A percentile compares a stretch with the other conserved stretches of the same genome.
These are phyloP conservation scores for Scarus forsteni DNA, from an alignment of 2,797 vertebrate genomes.

Conservation along the genomic window DNA sequence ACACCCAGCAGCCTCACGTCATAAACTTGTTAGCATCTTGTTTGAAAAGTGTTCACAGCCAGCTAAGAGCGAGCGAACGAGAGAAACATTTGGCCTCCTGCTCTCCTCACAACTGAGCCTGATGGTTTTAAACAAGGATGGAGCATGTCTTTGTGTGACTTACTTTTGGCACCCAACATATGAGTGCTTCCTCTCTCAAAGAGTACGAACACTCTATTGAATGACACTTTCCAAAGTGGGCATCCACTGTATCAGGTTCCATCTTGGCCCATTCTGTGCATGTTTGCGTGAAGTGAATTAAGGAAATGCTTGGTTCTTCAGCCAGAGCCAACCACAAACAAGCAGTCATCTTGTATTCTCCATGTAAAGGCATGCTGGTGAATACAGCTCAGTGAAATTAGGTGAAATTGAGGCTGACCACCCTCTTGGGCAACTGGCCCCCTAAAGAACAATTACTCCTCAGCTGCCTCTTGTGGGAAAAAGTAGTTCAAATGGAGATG, in stretches of 20 bases:
- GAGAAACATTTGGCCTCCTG: constrained; percentile 11
- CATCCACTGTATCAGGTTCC: constrained; percentile 34
- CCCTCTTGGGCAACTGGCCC: constrained; percentile 13
- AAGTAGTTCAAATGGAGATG: constrained; percentile 21
- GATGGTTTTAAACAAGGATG: constrained; percentile 7
- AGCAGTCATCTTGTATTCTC: constrained; percentile 36
- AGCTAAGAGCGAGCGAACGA: constrained; percentile 30
- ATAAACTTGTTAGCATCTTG: constrained; percentile 69
- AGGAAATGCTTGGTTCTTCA: constrained; percentile 60
- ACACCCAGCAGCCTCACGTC: constrained; percentile 29
- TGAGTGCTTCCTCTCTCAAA: background rate
- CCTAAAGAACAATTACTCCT: constrained; percentile 38
- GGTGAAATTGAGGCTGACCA: constrained; percentile 57
- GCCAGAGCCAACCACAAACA: constrained; percentile 40
- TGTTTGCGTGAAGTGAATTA: constrained; percentile 53
- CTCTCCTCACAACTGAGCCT: constrained; percentile 3
- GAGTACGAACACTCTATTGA: background rate
- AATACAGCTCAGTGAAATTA: constrained; percentile 64
- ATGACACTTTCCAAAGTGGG: constrained; percentile 4
- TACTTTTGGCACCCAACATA: background rate
- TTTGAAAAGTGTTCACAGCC: constrained; percentile 60
- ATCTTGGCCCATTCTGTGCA: constrained; percentile 27
- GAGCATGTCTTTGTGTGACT: background rate
- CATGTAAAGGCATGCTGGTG: constrained; percentile 58
- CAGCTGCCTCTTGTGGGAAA: constrained; percentile 34